Evolutionary conservation across 2,113 vertebrate genomes (phyloP), one percentile per base, ranked within the genome.

Genomic region (Ahaetulla prasina): DNA sequence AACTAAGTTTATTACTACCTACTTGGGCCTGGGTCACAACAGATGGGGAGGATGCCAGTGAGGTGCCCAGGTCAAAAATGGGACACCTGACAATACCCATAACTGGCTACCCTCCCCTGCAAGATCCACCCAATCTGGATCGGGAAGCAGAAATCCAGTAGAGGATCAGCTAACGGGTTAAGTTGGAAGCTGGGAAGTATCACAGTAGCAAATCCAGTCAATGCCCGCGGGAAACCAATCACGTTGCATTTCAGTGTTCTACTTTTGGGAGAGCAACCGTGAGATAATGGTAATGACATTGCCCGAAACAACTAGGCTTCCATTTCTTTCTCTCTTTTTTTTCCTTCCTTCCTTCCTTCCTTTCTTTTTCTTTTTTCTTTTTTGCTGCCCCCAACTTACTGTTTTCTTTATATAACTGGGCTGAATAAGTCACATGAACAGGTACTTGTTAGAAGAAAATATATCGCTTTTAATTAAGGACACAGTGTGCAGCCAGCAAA

Each of bases 231-330:
- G 94, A 7, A 60, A 2, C 16, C 93, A 96, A 94, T 94, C 92
- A 14, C 92, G 95, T 90, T 55, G 92, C 92, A 84, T 93, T 95
- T 90, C 93, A 94, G 93, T 91, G 95, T 92, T 97, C 95, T 94
- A 63, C 91, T 95, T 96, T 95, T 80, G 80, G 68, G 93, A 97
- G 93, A 96, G 85, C 92, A 68, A 94, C 87, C 93, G 74, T 87
- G 1, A 90, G 87, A 60, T 95, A 89, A 95, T 91, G 93, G 45
- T 96, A 95, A 95, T 91, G 95, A 93, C 95, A 96, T 94, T 92
- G 91, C 94, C 94, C 88, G 93, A 96, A 96, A 95, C 93, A 95
- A 54, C 0, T 0, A 90, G 54, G 94, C 94, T 93, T 88, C 90
- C 90, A 84, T 45, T 20, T 20, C 20, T 53, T n/a, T n/a, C n/a